phyloP scores from a whole-genome alignment of 1,140 invertebrate genomes.

The Aporrectodea caliginosa region DNA sequence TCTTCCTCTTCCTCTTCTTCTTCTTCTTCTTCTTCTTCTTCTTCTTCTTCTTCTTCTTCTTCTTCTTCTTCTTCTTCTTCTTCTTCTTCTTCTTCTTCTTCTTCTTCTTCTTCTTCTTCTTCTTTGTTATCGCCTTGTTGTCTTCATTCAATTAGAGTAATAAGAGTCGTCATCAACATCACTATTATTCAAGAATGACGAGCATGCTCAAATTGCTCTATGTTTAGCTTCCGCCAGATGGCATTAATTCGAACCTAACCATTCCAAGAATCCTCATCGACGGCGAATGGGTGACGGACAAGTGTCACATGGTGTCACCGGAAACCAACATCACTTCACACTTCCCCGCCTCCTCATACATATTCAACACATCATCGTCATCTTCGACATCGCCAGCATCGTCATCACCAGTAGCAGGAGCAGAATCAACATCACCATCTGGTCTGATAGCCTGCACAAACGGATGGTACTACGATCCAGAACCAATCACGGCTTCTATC shows the following conservation, averaged over 20 bases:
- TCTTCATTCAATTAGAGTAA: too few relatives aligned
- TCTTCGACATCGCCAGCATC: not conserved
- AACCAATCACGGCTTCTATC: slow-evolving; percentile 23
- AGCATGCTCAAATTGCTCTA: too few relatives aligned
- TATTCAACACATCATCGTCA: not conserved
- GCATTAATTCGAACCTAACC: slow-evolving; percentile 8
- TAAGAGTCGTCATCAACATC: too few relatives aligned
- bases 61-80: not conserved
- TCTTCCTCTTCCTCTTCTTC: not conserved
- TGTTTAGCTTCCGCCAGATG: too few relatives aligned
- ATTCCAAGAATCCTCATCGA: slow-evolving; percentile 5
- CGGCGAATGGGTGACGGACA: slow-evolving; percentile 6
- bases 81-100: not conserved
- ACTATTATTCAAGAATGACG: too few relatives aligned
- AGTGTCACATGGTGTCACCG: slow-evolving; percentile 4
- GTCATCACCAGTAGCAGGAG: not conserved
- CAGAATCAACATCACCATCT: not conserved
- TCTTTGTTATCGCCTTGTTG: not conserved
- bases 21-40: not conserved
- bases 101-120: too few relatives aligned
- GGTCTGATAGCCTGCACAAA: slow-evolving; percentile 13
- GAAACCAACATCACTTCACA: not conserved
- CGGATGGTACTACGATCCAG: slow-evolving; percentile 26
- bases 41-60: not conserved
- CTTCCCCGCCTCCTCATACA: slow-evolving; percentile 1